phyloP scores from a whole-genome alignment of 2,797 vertebrate species.

The Eupleurogrammus muticus region DNA sequence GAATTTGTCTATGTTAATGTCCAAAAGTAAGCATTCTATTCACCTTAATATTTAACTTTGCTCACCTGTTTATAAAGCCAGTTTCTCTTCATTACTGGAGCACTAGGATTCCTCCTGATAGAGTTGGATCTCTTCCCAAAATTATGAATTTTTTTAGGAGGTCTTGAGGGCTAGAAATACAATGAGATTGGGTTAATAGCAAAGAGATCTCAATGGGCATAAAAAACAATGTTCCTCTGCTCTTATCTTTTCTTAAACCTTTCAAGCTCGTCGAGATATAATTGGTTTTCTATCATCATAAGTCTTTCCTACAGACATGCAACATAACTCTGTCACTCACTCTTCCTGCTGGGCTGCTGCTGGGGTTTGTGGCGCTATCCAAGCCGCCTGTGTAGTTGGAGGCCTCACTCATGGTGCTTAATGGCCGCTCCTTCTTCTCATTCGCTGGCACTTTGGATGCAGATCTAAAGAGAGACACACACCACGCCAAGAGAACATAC shows the following conservation, averaged over 20 bases:
- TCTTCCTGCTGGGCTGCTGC: constrained; percentile 90
- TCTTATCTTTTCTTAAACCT: neutral
- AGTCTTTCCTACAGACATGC: constrained; percentile 2
- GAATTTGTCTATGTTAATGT: neutral
- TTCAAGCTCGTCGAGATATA: neutral
- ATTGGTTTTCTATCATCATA: constrained; percentile 6
- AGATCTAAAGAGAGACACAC: constrained; percentile 84
- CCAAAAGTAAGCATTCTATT: neutral
- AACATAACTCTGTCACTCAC: constrained; percentile 80
- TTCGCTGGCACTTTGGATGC: constrained; percentile 88
- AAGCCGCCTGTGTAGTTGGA: constrained; percentile 90
- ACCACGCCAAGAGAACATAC: constrained; percentile 35
- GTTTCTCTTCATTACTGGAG: constrained; percentile 91
- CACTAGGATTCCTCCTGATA: constrained; percentile 95
- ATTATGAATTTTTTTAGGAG: constrained; percentile 97
- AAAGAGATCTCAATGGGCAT: constrained; percentile 1
- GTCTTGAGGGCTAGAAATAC: constrained; percentile 89
- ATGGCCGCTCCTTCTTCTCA: constrained; percentile 92
- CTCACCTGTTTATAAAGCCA: constrained; percentile 99
- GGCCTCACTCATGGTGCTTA: constrained; percentile 92
- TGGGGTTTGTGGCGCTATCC: constrained; percentile 85
- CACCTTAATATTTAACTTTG: constrained; percentile 4
- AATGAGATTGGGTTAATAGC: constrained; percentile 29
- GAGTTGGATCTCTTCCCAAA: constrained; percentile 99
- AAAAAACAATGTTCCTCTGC: neutral